A percentile compares a stretch with the other conserved stretches of the same genome.
These are phyloP conservation scores for Bicyclus anynana DNA, from an alignment of 1,140 invertebrate genomes.

Conservation along the genomic window DNA sequence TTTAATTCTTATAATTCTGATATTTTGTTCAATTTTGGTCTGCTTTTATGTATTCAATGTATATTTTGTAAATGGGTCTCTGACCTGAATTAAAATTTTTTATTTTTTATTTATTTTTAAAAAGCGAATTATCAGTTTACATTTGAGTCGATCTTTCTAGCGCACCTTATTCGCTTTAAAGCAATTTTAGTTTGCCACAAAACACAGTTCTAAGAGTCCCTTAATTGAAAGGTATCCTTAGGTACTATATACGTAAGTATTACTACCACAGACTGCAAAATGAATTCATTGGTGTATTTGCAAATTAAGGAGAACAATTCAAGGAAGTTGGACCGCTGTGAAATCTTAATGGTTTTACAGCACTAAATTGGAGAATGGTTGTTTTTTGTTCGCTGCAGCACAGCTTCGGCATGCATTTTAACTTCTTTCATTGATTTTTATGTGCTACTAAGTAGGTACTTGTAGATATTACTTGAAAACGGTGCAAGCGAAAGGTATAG, in stretches of 20 bases:
- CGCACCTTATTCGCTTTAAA: too few species aligned
- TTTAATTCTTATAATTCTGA: too few species aligned
- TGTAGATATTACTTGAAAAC: background rate
- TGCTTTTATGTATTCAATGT: too few species aligned
- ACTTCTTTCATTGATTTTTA: background rate
- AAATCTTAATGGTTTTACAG: constrained; percentile 22
- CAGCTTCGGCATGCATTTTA: constrained; percentile 5
- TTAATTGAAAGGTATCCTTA: background rate
- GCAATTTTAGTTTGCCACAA: too few species aligned
- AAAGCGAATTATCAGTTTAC: too few species aligned
- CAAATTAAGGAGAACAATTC: constrained; percentile 9
- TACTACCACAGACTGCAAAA: background rate
- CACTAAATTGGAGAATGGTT: constrained; percentile 14
- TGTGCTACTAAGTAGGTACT: too few species aligned
- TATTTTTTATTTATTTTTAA: too few species aligned
- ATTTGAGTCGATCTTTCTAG: too few species aligned
- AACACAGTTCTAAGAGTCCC: background rate
- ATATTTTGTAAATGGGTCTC: too few species aligned
- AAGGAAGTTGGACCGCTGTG: constrained; percentile 12
- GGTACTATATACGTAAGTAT: background rate
- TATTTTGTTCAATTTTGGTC: too few species aligned
- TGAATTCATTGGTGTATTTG: background rate
- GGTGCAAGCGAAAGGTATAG: background rate
- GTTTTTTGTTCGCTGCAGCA: constrained; percentile 11
- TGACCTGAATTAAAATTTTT: too few species aligned